These are phyloP conservation scores for Lacanobia oleracea DNA, from an alignment of 2,888 invertebrate genomes.

Conservation along the genomic window DNA sequence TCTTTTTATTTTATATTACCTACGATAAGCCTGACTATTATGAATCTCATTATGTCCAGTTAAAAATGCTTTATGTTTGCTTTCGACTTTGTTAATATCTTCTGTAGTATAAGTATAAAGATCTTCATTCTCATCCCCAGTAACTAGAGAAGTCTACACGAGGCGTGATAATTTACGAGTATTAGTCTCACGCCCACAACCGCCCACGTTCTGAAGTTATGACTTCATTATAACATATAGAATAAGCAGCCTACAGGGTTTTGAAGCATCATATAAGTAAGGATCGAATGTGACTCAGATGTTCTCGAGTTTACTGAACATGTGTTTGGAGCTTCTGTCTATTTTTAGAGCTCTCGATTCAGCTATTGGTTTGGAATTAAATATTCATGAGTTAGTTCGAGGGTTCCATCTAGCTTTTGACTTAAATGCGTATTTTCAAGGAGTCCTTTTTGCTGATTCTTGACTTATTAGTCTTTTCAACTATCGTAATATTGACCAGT, in stretches of 20 bases:
- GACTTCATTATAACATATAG: conserved; percentile 23
- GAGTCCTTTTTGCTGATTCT: not conserved
- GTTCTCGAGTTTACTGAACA: not conserved
- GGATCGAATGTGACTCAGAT: conserved; percentile 12
- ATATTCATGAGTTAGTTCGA: conserved; percentile 8
- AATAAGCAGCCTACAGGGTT: conserved; percentile 8
- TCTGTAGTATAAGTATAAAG: not conserved
- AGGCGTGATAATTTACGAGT: conserved; percentile 49
- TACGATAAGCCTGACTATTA: not conserved
- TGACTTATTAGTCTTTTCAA: not conserved
- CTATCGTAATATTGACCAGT: not conserved
- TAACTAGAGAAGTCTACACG: conserved; percentile 9
- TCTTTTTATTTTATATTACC: not conserved
- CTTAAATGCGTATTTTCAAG: not conserved
- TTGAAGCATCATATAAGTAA: conserved; percentile 12
- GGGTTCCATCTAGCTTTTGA: conserved; percentile 6
- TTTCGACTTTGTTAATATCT: not conserved
- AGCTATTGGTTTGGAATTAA: conserved; percentile 17
- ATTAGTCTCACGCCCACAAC: conserved; percentile 27
- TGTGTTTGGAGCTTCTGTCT: not conserved
- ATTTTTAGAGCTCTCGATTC: conserved; percentile 13
- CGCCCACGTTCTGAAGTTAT: conserved; percentile 36
- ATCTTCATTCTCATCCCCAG: conserved; percentile 7
- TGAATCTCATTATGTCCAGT: not conserved
- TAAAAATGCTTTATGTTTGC: not conserved